These are phyloP conservation scores for Lynx canadensis DNA, from an alignment of 2,113 vertebrate genomes.

Conservation along the genomic window DNA sequence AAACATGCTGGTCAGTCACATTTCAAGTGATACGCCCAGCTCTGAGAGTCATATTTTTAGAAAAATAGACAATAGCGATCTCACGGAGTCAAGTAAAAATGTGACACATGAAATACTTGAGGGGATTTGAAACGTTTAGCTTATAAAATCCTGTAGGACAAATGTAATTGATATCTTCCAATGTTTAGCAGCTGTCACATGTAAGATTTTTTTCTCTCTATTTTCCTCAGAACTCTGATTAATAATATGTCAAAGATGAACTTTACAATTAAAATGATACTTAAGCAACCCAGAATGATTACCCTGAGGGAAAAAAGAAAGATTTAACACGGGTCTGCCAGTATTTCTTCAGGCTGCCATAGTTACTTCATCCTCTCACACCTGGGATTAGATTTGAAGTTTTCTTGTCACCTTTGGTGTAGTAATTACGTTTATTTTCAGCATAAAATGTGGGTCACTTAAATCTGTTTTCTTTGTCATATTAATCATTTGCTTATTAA, in stretches of 20 bases:
- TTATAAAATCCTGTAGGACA: slow-evolving; percentile 50
- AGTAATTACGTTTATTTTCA: neutral
- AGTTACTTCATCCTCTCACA: neutral
- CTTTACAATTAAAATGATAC: slow-evolving; percentile 53
- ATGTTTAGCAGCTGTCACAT: slow-evolving; percentile 9
- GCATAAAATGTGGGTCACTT: neutral
- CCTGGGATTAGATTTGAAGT: neutral
- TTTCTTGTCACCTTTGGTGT: neutral
- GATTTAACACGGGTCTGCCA: neutral
- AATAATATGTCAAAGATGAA: slow-evolving; percentile 25
- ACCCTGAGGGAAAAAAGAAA: neutral
- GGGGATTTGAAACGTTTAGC: neutral
- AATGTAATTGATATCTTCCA: slow-evolving; percentile 46
- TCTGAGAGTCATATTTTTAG: neutral
- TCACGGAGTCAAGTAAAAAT: neutral
- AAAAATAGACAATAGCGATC: neutral
- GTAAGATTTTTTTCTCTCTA: neutral
- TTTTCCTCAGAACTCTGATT: slow-evolving; percentile 56
- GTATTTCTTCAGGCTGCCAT: neutral
- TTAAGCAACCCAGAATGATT: neutral
- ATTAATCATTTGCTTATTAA: neutral
- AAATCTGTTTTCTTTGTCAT: neutral
- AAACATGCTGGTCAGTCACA: neutral
- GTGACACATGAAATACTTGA: slow-evolving; percentile 3
- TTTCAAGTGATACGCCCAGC: neutral